phyloP scores from a whole-genome alignment of 2,113 vertebrate genomes.

The Pygoscelis adeliae region DNA sequence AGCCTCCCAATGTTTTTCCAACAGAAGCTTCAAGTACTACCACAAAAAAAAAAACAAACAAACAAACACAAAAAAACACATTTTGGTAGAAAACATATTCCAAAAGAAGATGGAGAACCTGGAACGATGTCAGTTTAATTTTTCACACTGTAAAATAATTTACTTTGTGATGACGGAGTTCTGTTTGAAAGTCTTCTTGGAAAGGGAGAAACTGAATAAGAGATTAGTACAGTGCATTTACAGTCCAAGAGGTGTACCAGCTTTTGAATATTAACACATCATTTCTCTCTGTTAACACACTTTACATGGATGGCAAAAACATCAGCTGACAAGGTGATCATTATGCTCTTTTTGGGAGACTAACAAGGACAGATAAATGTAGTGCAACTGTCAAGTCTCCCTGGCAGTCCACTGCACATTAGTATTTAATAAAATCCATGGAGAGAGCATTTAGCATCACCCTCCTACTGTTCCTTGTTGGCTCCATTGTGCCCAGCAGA shows the following conservation, averaged over 20 bases:
- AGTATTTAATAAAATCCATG: background rate
- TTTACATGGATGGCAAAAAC: background rate
- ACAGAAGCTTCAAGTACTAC: background rate
- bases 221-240: background rate
- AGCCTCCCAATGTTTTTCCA: background rate
- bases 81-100: background rate
- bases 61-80: background rate
- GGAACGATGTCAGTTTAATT: background rate
- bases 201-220: background rate
- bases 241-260: background rate
- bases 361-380: background rate
- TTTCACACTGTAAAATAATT: background rate
- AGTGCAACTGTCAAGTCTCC: background rate
- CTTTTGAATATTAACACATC: background rate
- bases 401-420: background rate
- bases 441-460: background rate
- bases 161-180: background rate
- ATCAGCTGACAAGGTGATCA: background rate
- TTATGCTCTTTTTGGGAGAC: background rate
- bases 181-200: background rate
- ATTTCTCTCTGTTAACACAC: background rate
- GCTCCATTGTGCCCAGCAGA: background rate
- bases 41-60: background rate
- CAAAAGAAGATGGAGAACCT: background rate
- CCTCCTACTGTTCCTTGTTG: conserved; percentile 15